These are phyloP conservation scores for Pseudomugil gertrudae DNA, from an alignment of 2,797 vertebrate genomes.

Conservation along the genomic window DNA sequence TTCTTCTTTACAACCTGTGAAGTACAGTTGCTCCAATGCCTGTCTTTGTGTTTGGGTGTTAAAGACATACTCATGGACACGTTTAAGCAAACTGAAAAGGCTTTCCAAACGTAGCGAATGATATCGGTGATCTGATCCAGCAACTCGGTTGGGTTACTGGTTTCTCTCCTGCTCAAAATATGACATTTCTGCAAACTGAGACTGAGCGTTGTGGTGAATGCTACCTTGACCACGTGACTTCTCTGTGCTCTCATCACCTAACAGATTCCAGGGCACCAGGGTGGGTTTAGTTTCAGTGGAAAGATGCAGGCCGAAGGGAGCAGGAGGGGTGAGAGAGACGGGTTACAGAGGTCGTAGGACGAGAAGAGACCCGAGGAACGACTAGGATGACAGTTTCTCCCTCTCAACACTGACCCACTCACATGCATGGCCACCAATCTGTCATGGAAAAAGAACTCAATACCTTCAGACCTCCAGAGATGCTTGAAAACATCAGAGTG, in stretches of 20 bases:
- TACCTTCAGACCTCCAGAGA: constrained; percentile 54
- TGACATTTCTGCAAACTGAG: constrained; percentile 3
- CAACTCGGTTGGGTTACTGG: background rate
- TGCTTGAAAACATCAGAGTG: constrained; percentile 49
- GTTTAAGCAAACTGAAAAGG: background rate
- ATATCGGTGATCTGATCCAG: background rate
- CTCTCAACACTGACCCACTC: constrained; percentile 8
- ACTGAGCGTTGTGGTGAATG: constrained; percentile 10
- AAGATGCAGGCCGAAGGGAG: constrained; percentile 22
- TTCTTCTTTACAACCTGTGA: background rate
- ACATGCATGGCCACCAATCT: constrained; percentile 17
- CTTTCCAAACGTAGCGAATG: background rate
- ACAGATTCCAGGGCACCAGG: constrained; percentile 42
- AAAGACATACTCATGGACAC: background rate
- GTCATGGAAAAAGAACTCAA: constrained; percentile 68
- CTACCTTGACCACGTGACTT: constrained; percentile 24
- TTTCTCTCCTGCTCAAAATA: constrained; percentile 8
- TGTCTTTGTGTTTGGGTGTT: background rate
- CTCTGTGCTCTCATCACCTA: constrained; percentile 35
- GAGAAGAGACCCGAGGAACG: constrained; percentile 42
- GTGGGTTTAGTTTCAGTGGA: constrained; percentile 58
- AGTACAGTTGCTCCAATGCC: background rate
- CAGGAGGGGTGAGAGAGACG: constrained; percentile 34
- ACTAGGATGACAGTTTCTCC: constrained; percentile 35
- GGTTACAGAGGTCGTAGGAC: constrained; percentile 57